phyloP scores from a whole-genome alignment of 2,797 vertebrate species.

The Loris lydekkerianus region DNA sequence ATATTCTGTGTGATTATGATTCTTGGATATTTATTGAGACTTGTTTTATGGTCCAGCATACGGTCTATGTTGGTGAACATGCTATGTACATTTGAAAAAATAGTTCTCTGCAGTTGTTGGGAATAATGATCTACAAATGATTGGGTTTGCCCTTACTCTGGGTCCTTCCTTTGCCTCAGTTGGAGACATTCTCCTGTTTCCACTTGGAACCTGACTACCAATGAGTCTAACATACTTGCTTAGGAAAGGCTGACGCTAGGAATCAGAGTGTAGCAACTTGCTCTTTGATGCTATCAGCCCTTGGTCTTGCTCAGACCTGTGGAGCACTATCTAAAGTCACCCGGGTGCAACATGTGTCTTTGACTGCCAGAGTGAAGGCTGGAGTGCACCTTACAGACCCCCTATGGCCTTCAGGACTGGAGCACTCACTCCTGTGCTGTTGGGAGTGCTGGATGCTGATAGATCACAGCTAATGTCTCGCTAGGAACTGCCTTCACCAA shows the following conservation, averaged over 20 bases:
- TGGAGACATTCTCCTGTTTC: background rate
- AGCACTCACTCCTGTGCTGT: background rate
- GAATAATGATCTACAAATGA: background rate
- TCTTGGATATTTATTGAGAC: background rate
- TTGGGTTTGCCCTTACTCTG: background rate
- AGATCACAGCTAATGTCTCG: background rate
- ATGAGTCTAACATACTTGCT: background rate
- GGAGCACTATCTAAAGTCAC: background rate
- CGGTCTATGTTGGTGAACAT: background rate
- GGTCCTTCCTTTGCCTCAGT: background rate
- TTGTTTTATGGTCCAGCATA: background rate
- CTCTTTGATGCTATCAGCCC: background rate
- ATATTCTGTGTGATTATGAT: background rate
- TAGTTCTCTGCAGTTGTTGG: background rate
- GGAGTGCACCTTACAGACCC: too few relatives aligned
- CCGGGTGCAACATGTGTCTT: background rate
- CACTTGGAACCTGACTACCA: background rate
- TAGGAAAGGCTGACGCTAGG: background rate
- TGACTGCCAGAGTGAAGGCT: background rate
- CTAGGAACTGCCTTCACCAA: background rate
- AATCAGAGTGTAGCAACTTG: background rate
- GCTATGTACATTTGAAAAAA: background rate
- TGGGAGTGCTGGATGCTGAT: background rate
- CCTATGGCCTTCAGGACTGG: too few relatives aligned
- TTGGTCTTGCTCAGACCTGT: background rate